Evolutionary conservation across 2,888 invertebrate genomes (phyloP).

Genomic region (Pegoplata infirma): DNA sequence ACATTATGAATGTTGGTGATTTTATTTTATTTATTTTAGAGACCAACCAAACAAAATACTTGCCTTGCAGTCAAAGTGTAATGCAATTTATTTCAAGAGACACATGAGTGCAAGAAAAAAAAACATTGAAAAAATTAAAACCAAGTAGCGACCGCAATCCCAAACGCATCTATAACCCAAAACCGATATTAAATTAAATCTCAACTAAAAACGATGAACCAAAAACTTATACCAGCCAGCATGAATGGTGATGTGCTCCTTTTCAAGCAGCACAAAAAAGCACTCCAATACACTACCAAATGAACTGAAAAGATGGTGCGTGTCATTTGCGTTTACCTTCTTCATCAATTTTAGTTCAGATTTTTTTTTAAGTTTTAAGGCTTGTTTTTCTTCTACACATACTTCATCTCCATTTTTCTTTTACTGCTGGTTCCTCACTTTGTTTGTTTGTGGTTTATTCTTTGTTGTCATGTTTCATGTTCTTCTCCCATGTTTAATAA

Average conservation of each 20-base stretch:
- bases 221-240: neutral
- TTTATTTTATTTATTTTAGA: conserved; percentile 1
- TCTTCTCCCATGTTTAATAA: conserved; percentile 49
- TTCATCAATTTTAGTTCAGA: conserved; percentile 43
- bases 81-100: conserved; percentile 24
- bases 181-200: conserved; percentile 23
- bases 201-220: neutral
- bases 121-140: neutral
- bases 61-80: conserved; percentile 35
- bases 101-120: neutral
- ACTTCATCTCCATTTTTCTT: neutral
- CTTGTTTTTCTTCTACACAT: neutral
- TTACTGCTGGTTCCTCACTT: neutral
- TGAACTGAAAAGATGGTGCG: conserved; percentile 42
- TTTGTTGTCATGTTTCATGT: conserved; percentile 15
- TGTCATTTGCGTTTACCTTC: conserved; percentile 49
- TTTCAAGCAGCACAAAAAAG: no score
- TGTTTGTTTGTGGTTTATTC: neutral
- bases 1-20: conserved; percentile 44
- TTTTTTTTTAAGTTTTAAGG: conserved; percentile 17
- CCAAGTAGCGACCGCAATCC: neutral
- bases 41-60: conserved; percentile 5
- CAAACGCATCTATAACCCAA: conserved; percentile 37
- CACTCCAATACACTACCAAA: neutral
- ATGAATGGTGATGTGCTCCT: no score